Evolutionary conservation across 2,888 invertebrate genomes (phyloP), one percentile per base, ranked within the genome.

Genomic region (Drosophila fulvimacula): DNA sequence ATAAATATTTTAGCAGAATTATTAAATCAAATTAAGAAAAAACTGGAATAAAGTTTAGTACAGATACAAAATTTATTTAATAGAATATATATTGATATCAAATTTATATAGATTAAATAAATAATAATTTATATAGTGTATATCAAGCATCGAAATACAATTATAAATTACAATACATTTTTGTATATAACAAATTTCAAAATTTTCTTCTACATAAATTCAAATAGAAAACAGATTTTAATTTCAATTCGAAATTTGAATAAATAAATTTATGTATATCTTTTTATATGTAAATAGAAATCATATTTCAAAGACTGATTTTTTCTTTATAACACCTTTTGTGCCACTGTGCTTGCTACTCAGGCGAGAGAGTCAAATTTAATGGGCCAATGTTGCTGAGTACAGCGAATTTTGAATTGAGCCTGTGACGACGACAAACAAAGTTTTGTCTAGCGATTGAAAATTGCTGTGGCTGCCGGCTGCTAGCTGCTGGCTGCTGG

Each of bases 391-490:
- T 83, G 69, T 77, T 83, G 82, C 82, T 83, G 87, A 83, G 84
- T 63, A 80, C 82, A 69, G 84, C 82, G 71, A 78, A 79, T 86
- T 83, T 79, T 83, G 58, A 61, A 42, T 51, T 48, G 61, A 38
- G 41, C 53, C 68, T 63, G 57, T 42, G 66, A 72, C 42, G 56
- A 61, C 49, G 64, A 82, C 82, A 82, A 82, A 83, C 88, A 84
- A 89, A 81, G 74, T 84, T 87, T 76, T 81, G 82, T 84, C 88
- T 88, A 78, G 69, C 79, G 89, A 88, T 85, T 88, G 85, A 76
- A 89, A 85, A 87, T 76, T 89, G 85, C 89, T 84, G 76, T 89
- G 89, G 76, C 88, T 72, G 83, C 7, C 27, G 64, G 67, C 88
- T 88, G 24, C 49, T 11, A 30, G 27, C 19, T 41, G 11, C 17